phyloP scores from a whole-genome alignment of 2,113 vertebrate species.

The Pluvianellus socialis region DNA sequence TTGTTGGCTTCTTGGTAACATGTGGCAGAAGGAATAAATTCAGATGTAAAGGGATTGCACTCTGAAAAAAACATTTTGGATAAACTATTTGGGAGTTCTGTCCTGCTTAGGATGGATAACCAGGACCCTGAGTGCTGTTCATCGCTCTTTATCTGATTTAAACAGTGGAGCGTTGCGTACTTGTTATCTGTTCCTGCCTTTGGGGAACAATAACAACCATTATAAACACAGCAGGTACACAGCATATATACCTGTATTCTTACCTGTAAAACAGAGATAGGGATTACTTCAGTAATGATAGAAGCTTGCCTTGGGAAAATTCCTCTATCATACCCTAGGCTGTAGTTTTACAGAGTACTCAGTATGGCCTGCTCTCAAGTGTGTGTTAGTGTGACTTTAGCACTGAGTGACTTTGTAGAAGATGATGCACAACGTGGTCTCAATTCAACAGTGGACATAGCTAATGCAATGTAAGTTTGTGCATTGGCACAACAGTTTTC shows the following conservation, averaged over 20 bases:
- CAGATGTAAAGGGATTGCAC: neutral
- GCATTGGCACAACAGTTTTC: neutral
- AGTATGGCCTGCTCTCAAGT: neutral
- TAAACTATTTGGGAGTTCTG: neutral
- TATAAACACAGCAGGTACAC: neutral
- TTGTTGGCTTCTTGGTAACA: neutral
- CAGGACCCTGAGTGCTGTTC: neutral
- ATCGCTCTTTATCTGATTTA: neutral
- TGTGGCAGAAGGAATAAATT: neutral
- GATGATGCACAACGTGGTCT: neutral
- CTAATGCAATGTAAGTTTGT: neutral
- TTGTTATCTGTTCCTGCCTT: neutral
- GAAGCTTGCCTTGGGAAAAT: neutral
- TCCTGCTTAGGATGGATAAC: neutral
- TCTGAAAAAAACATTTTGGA: neutral
- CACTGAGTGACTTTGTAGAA: neutral
- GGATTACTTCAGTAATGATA: neutral
- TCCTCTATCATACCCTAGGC: neutral
- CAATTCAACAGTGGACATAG: neutral
- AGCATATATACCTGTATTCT: neutral
- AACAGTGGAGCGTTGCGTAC: neutral
- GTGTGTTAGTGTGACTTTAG: neutral
- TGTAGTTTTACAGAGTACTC: neutral
- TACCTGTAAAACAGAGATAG: neutral
- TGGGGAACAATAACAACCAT: neutral